phyloP scores from a whole-genome alignment of 2,888 invertebrate genomes.

The Standfussiana lucernea region DNA sequence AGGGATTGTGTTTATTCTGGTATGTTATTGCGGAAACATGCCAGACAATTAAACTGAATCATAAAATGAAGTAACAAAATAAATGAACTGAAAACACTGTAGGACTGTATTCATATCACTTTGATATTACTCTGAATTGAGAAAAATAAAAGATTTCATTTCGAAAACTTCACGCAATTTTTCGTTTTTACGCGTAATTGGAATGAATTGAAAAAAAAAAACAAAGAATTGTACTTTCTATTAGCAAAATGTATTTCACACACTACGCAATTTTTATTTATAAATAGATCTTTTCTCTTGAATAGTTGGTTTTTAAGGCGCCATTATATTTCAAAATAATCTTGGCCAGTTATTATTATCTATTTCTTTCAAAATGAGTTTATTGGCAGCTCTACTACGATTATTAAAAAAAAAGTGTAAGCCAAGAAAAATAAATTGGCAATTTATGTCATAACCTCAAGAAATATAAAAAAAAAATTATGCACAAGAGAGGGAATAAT shows the following conservation, averaged over 20 bases:
- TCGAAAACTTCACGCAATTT: background rate
- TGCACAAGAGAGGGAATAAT: constrained; percentile 4
- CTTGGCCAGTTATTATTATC: background rate
- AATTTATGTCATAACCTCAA: background rate
- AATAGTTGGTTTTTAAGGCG: background rate
- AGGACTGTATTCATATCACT: background rate
- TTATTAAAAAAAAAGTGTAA: background rate
- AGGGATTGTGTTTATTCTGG: background rate
- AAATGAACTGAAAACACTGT: background rate
- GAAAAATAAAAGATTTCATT: background rate
- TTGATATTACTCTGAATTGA: background rate
- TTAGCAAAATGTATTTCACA: background rate
- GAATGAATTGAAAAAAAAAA: constrained; percentile 8
- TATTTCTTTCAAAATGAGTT: background rate
- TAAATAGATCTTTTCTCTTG: background rate
- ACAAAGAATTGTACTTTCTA: background rate
- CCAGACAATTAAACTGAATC: background rate
- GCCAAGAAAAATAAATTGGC: background rate
- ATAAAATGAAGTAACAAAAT: background rate
- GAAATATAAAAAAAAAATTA: constrained; percentile 12
- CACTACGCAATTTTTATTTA: no score
- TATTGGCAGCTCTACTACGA: background rate
- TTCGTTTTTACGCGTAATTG: background rate
- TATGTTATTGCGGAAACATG: background rate
- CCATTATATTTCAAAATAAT: background rate